A percentile compares a stretch with the other conserved stretches of the same genome.
phyloP scores from a whole-genome alignment of 2,797 vertebrate species.

The Coccyzus lansbergi region DNA sequence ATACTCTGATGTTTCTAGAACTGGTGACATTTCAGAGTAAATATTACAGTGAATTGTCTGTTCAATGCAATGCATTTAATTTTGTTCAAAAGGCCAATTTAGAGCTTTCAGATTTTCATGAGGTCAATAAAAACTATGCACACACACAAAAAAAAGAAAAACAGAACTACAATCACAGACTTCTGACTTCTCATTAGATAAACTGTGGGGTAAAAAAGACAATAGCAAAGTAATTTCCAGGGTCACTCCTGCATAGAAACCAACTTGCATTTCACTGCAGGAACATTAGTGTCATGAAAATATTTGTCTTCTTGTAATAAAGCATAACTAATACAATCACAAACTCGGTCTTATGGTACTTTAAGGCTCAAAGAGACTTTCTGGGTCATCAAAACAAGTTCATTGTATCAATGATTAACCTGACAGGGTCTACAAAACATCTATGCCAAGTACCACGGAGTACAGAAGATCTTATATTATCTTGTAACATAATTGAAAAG shows the following conservation, averaged over 20 bases:
- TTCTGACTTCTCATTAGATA: neutral
- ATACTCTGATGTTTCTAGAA: neutral
- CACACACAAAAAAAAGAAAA: neutral
- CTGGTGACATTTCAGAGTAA: neutral
- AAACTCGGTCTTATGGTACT: neutral
- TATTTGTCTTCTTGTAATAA: neutral
- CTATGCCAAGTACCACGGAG: neutral
- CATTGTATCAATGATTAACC: neutral
- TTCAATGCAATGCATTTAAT: neutral
- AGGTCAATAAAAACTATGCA: neutral
- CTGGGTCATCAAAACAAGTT: neutral
- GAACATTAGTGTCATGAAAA: neutral
- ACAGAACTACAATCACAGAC: neutral
- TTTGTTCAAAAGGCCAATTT: neutral
- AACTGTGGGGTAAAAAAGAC: rapidly evolving
- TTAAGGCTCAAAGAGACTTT: neutral
- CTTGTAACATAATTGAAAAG: neutral
- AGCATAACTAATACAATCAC: neutral
- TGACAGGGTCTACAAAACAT: neutral
- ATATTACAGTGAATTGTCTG: neutral
- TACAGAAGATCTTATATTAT: neutral
- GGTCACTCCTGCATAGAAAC: neutral
- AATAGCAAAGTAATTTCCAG: neutral
- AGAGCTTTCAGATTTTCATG: neutral
- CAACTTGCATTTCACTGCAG: neutral